These are phyloP conservation scores for Nematostella vectensis DNA, from an alignment of 92 coral and sea anemone genomes.

Conservation along the genomic window DNA sequence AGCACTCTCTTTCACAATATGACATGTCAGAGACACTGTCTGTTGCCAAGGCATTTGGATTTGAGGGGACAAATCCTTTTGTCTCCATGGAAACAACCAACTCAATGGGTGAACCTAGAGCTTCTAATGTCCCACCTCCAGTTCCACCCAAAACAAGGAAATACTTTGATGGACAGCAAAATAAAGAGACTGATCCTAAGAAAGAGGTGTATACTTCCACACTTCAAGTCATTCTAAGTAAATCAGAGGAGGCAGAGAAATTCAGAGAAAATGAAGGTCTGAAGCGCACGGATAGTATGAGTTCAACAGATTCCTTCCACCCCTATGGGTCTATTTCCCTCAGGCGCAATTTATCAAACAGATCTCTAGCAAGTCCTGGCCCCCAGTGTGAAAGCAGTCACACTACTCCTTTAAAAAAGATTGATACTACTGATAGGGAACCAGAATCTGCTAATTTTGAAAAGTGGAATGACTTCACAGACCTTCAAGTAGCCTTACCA, in stretches of 20 bases:
- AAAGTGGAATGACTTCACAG: too few relatives aligned
- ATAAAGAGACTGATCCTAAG: neutral
- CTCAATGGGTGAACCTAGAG: neutral
- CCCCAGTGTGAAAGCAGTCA: conserved; percentile 4
- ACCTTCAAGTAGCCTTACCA: conserved; percentile 55
- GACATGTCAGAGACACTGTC: conserved; percentile 21
- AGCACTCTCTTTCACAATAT: conserved; percentile 11
- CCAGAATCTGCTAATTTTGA: conserved; percentile 3
- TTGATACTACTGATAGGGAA: neutral
- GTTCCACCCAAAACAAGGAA: conserved; percentile 12
- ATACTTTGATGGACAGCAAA: neutral
- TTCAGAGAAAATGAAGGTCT: neutral
- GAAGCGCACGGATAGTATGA: conserved; percentile 9
- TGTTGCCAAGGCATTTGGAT: conserved; percentile 2
- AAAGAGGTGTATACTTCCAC: conserved; percentile 4
- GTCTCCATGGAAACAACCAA: neutral
- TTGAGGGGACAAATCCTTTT: neutral
- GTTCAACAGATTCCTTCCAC: conserved; percentile 31
- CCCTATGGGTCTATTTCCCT: conserved; percentile 68
- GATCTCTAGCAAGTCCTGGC: conserved; percentile 25
- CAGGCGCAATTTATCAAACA: conserved; percentile 25
- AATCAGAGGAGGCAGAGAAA: neutral
- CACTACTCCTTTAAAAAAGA: neutral
- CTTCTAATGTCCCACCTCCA: conserved; percentile 16
- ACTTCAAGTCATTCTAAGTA: conserved; percentile 16